Conservation (phyloP, 2,113 vertebrate genomes). For the Rhineura floridana region DNA sequence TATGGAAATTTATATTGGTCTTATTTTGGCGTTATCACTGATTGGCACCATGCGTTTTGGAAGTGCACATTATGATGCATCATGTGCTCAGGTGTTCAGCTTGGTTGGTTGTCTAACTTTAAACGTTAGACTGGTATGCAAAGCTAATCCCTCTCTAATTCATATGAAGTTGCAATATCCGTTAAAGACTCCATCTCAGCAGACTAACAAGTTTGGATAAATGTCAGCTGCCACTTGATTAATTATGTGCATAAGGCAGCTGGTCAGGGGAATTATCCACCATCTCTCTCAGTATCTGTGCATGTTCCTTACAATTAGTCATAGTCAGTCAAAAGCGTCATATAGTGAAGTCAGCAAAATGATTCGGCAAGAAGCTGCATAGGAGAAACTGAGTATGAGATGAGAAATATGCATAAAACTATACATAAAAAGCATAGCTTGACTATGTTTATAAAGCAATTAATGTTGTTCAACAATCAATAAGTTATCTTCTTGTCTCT, state of each 20-base stretch:
- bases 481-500: background rate
- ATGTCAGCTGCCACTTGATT: constrained; percentile 59
- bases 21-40: background rate
- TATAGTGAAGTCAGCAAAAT: constrained; percentile 37
- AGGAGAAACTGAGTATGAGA: constrained; percentile 18
- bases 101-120: constrained; percentile 12
- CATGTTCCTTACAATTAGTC: constrained; percentile 46
- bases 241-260: constrained; percentile 41
- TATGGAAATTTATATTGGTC: background rate
- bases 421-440: background rate
- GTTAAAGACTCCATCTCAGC: constrained; percentile 50
- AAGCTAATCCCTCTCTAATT: constrained; percentile 48
- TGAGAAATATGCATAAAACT: background rate
- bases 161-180: constrained; percentile 32
- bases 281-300: constrained; percentile 38
- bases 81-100: background rate
- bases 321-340: constrained; percentile 21
- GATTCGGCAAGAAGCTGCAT: constrained; percentile 2
- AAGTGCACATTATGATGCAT: background rate
- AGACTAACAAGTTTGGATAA: constrained; percentile 52
- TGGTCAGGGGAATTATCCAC: constrained; percentile 44
- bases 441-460: background rate
- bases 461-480: background rate
- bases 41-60: background rate
- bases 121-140: constrained; percentile 2